phyloP scores from a whole-genome alignment of 2,113 vertebrate genomes.

The Dromaius novaehollandiae region DNA sequence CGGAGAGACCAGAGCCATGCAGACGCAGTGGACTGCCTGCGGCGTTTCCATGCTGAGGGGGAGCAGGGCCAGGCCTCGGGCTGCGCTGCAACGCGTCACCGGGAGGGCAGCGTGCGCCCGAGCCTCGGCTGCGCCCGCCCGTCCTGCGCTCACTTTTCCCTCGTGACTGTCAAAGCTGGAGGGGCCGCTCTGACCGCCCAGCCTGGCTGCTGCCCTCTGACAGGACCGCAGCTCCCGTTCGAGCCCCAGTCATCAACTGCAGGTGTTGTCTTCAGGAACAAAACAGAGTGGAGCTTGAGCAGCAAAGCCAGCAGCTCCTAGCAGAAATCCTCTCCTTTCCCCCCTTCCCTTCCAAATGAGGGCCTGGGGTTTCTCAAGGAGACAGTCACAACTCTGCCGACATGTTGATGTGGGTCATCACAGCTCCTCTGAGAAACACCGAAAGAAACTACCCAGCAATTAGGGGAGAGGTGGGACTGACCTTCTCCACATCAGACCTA shows the following conservation, averaged over 20 bases:
- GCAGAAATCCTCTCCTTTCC: neutral
- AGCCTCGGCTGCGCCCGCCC: neutral
- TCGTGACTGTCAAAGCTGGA: neutral
- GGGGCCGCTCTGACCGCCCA: neutral
- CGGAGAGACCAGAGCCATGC: neutral
- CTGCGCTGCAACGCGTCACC: neutral
- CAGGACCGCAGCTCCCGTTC: neutral
- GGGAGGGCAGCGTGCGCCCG: accelerated
- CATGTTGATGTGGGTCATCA: too few relatives aligned
- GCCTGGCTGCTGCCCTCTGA: accelerated
- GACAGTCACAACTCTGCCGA: neutral
- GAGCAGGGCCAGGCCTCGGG: neutral
- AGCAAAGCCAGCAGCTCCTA: neutral
- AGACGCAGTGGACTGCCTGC: accelerated
- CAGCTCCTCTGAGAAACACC: neutral
- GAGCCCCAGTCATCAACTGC: neutral
- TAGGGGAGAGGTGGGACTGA: neutral
- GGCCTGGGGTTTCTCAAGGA: neutral
- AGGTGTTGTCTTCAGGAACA: neutral
- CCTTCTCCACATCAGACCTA: neutral
- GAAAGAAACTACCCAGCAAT: neutral
- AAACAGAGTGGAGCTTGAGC: neutral
- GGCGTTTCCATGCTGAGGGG: neutral
- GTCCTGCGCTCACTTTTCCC: neutral
- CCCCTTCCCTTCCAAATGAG: neutral